These are phyloP conservation scores for Psix sp. DNA, from an alignment of 1,140 invertebrate species.

Conservation along the genomic window DNA sequence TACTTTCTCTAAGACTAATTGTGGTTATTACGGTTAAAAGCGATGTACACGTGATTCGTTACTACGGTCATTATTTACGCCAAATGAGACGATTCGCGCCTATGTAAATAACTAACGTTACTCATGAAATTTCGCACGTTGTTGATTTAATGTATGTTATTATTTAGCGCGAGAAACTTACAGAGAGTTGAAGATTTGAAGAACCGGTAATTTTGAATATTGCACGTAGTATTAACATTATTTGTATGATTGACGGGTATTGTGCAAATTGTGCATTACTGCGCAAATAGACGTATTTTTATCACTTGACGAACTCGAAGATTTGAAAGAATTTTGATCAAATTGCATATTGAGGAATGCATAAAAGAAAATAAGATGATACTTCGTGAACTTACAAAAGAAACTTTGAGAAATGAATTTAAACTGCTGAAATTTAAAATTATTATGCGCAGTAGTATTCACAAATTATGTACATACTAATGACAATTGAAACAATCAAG, in stretches of 20 bases:
- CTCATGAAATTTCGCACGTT: no score
- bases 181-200: not conserved
- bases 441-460: no score
- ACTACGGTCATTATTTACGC: constrained; percentile 9
- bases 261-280: constrained; percentile 10
- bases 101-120: no score
- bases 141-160: not conserved
- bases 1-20: constrained; percentile 26
- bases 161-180: not conserved
- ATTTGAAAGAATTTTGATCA: not conserved
- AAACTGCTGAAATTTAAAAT: no score
- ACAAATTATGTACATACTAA: no score
- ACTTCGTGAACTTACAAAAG: no score
- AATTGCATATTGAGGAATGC: no score
- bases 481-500: no score
- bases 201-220: constrained; percentile 3
- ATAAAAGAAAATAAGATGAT: no score
- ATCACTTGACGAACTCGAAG: not conserved
- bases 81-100: constrained; percentile 12
- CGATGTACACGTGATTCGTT: not conserved
- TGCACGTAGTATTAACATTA: not conserved
- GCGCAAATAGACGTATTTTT: not conserved
- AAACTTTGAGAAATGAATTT: no score
- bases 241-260: constrained; percentile 3
- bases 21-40: constrained; percentile 16